These are phyloP conservation scores for Mactra quadrangularis DNA, from an alignment of 1,140 invertebrate genomes.

Conservation along the genomic window DNA sequence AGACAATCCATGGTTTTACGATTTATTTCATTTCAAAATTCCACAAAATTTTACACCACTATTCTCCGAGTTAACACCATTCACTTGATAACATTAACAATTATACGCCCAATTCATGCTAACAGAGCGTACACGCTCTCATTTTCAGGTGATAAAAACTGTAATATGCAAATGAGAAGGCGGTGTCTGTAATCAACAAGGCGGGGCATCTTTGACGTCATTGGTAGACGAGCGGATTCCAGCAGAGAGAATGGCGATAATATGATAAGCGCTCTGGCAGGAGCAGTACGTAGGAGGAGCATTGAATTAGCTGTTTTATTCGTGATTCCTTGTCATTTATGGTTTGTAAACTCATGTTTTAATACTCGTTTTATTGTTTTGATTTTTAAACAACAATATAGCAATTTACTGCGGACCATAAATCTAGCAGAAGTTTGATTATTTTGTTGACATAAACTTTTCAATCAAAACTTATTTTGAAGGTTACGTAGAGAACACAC, in stretches of 20 bases:
- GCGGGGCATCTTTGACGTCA: not conserved
- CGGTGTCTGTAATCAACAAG: not conserved
- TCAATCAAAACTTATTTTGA: too few relatives aligned
- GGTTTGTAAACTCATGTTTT: too few relatives aligned
- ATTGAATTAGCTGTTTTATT: too few relatives aligned
- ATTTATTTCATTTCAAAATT: constrained; percentile 22
- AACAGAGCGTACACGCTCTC: constrained; percentile 41
- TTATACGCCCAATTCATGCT: constrained; percentile 59
- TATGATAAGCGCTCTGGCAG: too few relatives aligned
- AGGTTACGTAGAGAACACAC: too few relatives aligned
- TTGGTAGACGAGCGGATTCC: constrained; percentile 3
- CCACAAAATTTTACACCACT: not conserved
- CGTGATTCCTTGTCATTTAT: too few relatives aligned
- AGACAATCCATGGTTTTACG: constrained; percentile 2
- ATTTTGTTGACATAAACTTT: too few relatives aligned
- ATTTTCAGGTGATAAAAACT: constrained; percentile 4
- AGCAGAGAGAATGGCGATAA: not conserved
- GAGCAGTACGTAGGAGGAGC: too few relatives aligned
- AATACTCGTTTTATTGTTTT: too few relatives aligned
- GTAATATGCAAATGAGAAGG: constrained; percentile 32
- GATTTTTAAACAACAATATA: too few relatives aligned
- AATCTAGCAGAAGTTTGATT: too few relatives aligned
- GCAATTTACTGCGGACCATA: too few relatives aligned
- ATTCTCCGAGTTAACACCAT: constrained; percentile 1
- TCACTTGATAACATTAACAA: constrained; percentile 35